These are phyloP conservation scores for Leptocoma aspasia DNA, from an alignment of 2,113 vertebrate species.

Conservation along the genomic window DNA sequence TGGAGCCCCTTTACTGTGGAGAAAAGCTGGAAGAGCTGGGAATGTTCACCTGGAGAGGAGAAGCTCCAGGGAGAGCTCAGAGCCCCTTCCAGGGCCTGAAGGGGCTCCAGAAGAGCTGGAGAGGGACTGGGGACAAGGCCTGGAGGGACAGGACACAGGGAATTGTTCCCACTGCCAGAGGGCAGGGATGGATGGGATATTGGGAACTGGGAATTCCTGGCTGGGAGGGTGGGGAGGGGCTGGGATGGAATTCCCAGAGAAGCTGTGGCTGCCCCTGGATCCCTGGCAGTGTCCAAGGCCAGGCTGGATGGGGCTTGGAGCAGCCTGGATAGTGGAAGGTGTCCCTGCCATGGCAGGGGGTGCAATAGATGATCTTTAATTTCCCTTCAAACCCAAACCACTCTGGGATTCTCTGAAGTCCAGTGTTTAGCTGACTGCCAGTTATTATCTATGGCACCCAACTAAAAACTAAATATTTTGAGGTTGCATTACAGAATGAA, in stretches of 20 bases:
- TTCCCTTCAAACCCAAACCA: neutral
- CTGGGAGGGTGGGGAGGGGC: rapidly evolving
- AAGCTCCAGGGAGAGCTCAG: neutral
- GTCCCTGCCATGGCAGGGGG: neutral
- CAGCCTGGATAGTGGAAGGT: rapidly evolving
- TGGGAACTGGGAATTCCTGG: rapidly evolving
- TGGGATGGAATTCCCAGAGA: neutral
- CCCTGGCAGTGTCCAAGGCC: neutral
- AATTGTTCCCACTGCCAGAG: neutral
- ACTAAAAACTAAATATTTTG: neutral
- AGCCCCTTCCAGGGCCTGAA: rapidly evolving
- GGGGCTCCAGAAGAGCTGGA: neutral
- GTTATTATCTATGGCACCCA: neutral
- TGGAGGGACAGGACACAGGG: neutral
- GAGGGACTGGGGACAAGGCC: neutral
- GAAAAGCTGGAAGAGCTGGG: neutral
- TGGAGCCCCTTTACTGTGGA: neutral
- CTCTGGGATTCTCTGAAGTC: neutral
- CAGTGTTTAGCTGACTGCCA: neutral
- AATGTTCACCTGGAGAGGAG: neutral
- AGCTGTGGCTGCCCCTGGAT: neutral
- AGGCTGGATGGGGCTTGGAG: rapidly evolving
- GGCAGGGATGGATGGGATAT: rapidly evolving
- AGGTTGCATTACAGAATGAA: neutral
- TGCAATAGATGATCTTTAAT: rapidly evolving